Conservation (phyloP, 2,888 invertebrate species). For the Chesias legatella region DNA sequence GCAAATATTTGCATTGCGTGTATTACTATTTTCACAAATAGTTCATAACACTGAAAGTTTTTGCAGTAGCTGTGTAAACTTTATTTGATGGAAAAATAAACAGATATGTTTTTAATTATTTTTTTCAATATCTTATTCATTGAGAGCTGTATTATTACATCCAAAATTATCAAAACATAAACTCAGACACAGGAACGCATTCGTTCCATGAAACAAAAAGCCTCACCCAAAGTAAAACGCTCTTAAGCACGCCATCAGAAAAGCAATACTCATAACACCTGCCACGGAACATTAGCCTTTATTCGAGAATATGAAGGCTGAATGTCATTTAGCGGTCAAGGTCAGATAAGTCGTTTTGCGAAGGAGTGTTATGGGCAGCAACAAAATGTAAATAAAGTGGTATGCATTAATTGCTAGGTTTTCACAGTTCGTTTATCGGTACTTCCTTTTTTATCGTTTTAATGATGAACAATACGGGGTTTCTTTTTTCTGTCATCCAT, state of each 20-base stretch:
- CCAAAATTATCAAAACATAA: constrained; percentile 43
- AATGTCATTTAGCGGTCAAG: constrained; percentile 26
- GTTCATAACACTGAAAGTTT: too few relatives aligned
- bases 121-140: too few relatives aligned
- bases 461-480: constrained; percentile 37
- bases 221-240: constrained; percentile 58
- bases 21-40: too few relatives aligned
- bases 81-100: too few relatives aligned
- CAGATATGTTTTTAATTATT: too few relatives aligned
- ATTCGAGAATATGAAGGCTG: constrained; percentile 24
- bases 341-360: constrained; percentile 31
- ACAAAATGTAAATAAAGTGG: constrained; percentile 63
- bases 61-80: too few relatives aligned
- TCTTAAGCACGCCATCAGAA: constrained; percentile 34
- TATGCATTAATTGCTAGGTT: constrained; percentile 67
- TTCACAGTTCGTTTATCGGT: constrained; percentile 60
- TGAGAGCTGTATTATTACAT: too few relatives aligned
- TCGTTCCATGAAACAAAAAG: constrained; percentile 64
- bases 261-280: constrained; percentile 24
- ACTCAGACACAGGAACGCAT: constrained; percentile 58
- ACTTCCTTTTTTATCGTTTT: constrained; percentile 35
- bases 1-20: too few relatives aligned
- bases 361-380: constrained; percentile 31
- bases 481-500: too few relatives aligned
- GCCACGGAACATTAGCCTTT: constrained; percentile 34